Evolutionary conservation across 2,797 vertebrate genomes (phyloP), one percentile per base, ranked within the genome.

Genomic region (Scarus forsteni): DNA sequence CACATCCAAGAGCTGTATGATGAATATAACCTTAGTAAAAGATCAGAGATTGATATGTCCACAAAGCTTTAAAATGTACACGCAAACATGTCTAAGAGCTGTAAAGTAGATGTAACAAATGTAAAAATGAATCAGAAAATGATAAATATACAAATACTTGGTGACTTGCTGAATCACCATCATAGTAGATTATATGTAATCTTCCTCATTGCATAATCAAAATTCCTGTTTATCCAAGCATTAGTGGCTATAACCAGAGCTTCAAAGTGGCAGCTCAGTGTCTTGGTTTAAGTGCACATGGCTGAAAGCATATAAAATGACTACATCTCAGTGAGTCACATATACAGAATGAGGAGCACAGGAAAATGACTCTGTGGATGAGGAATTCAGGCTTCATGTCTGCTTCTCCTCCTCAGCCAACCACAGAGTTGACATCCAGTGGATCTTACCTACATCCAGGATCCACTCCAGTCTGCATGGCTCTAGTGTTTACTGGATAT

Each of bases 311-410:
- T 57, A 54, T 55, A 54, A 74, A 77, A 64, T 18, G 8, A 80
- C 62, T 70, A 46, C 61, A 60, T 82, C 78, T 83, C 34, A 56
- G 73, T 70, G 73, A 87, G 77, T 84, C 84, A 80, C 67, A 80
- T 86, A 73, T 74, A 45, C 48, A 73, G 55, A 44, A 50, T 69
- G 66, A 65, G 66, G 73, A 85, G 62, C 81, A 60, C 89, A 85
- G 88, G 73, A 83, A 77, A 69, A 80, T 88, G 70, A 88, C 85
- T 83, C 45, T 19, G 81, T 71, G 72, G 5, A 52, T 15, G 62
- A 85, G 78, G 84, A 87, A 90, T 85, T 79, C 67, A 40, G 79
- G 75, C 75, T 70, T 80, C 75, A 44, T 15, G 68, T 56, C 77
- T 73, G 77, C 79, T 80, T 53, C 70, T 73, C 73, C 76, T 63